Percentiles rank a stretch among this genome's conserved stretches.
phyloP scores from a whole-genome alignment of 2,888 invertebrate genomes.

The Agrotis puta region DNA sequence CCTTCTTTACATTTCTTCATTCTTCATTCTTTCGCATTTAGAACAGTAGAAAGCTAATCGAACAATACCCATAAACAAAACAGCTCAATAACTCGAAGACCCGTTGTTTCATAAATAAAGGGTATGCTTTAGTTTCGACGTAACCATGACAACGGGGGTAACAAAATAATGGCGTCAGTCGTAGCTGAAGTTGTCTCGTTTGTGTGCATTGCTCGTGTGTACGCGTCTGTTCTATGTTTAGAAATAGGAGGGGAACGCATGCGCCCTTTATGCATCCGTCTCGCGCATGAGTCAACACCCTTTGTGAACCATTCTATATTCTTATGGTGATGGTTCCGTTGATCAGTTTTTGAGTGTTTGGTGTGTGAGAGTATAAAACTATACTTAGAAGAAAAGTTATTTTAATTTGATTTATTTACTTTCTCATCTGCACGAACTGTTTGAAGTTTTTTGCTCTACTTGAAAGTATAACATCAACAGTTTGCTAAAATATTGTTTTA shows the following conservation, averaged over 20 bases:
- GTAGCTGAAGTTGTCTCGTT: constrained; percentile 5
- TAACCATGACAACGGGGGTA: constrained; percentile 39
- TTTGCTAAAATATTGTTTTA: constrained; percentile 18
- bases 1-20: too few relatives aligned
- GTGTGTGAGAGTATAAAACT: too few relatives aligned
- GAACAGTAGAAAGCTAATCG: not conserved
- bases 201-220: not conserved
- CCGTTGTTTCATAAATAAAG: not conserved
- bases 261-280: constrained; percentile 67
- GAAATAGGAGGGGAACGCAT: constrained; percentile 71
- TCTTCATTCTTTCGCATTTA: too few relatives aligned
- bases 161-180: not conserved
- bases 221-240: constrained; percentile 60
- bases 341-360: not conserved
- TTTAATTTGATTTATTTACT: too few relatives aligned
- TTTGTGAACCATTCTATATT: constrained; percentile 23
- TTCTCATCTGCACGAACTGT: too few relatives aligned
- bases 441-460: too few relatives aligned
- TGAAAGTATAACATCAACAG: not conserved
- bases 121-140: constrained; percentile 22
- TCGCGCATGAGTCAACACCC: constrained; percentile 68
- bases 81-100: not conserved
- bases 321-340: constrained; percentile 45
- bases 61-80: not conserved
- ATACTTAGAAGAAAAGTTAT: too few relatives aligned